phyloP scores from a whole-genome alignment of 1,140 invertebrate genomes.

The Oryctes rhinoceros region DNA sequence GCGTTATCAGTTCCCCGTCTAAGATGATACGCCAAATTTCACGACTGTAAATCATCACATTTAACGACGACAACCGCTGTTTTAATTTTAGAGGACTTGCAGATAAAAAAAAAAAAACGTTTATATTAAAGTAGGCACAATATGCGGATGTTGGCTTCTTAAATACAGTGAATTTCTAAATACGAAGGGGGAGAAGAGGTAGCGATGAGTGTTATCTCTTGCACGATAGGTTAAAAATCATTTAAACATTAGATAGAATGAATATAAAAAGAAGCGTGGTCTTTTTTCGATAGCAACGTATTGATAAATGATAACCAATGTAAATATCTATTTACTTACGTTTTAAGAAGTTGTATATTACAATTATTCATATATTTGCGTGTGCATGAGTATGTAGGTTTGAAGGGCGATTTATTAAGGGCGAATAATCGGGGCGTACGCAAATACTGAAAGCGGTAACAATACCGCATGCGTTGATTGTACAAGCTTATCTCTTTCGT shows the following conservation, averaged over 20 bases:
- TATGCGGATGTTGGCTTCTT: too few relatives aligned
- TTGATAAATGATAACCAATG: not conserved
- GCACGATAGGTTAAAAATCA: conserved; percentile 33
- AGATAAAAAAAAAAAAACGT: not conserved
- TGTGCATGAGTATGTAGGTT: too few relatives aligned
- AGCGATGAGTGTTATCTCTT: not conserved
- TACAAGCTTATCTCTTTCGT: too few relatives aligned
- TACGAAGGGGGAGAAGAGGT: too few relatives aligned
- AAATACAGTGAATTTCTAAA: too few relatives aligned
- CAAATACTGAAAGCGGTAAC: too few relatives aligned
- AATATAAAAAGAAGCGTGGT: conserved; percentile 17
- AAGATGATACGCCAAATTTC: not conserved
- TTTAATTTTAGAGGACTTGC: not conserved
- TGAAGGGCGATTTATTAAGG: too few relatives aligned
- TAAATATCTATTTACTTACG: not conserved
- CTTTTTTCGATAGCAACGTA: not conserved
- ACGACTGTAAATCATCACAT: not conserved
- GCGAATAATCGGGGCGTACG: too few relatives aligned
- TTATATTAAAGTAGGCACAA: too few relatives aligned
- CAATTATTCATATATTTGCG: too few relatives aligned
- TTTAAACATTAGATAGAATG: conserved; percentile 29
- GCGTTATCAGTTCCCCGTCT: not conserved
- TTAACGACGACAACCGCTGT: not conserved
- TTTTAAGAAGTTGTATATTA: not conserved
- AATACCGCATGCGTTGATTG: too few relatives aligned